A percentile compares a stretch with the other conserved stretches of the same genome.
Evolutionary conservation across 2,113 vertebrate genomes (phyloP).

Genomic region (Guaruba guarouba): DNA sequence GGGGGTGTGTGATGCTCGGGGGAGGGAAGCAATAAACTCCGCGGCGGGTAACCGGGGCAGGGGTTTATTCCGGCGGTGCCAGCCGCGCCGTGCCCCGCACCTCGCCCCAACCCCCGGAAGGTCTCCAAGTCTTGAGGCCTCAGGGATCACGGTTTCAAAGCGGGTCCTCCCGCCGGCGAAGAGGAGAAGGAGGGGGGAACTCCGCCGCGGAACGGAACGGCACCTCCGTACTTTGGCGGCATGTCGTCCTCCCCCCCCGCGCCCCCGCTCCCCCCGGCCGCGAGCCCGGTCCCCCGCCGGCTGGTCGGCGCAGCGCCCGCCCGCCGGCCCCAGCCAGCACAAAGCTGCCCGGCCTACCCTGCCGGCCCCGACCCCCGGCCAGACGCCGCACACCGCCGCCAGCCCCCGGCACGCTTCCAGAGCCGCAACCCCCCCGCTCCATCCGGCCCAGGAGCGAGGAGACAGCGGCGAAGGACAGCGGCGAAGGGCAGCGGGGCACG

Average conservation of each 20-base stretch:
- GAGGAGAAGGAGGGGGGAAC: neutral
- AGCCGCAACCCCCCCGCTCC: neutral
- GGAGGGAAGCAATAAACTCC: neutral
- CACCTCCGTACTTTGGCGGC: neutral
- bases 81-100: neutral
- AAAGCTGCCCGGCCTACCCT: neutral
- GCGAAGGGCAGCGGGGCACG: constrained; percentile 18
- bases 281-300: neutral
- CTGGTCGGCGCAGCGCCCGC: neutral
- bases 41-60: neutral
- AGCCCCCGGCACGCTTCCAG: neutral
- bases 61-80: neutral
- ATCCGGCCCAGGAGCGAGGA: neutral
- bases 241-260: neutral
- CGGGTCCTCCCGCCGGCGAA: neutral
- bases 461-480: neutral
- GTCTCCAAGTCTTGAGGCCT: constrained; percentile 15
- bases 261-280: neutral
- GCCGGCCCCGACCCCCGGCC: neutral
- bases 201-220: neutral
- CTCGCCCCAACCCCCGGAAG: neutral
- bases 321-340: neutral
- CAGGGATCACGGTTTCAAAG: neutral
- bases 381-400: neutral
- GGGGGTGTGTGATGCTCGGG: neutral